Percentiles rank a stretch among this genome's conserved stretches.
Conservation (phyloP, 1,140 invertebrate species). For the Drosophila cardini region DNA sequence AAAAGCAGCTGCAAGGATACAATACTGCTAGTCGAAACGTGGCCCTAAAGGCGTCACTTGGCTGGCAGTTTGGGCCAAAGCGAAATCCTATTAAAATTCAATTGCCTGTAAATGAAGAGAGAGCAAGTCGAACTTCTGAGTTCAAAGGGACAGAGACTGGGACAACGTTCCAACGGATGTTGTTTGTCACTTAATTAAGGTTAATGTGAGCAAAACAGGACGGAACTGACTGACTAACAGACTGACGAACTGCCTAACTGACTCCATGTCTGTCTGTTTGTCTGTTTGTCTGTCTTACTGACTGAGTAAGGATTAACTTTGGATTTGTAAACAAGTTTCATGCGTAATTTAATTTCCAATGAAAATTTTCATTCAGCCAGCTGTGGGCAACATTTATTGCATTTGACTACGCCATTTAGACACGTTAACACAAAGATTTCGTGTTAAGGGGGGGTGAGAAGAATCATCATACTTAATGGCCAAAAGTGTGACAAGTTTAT, state of each 20-base stretch:
- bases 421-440: background rate
- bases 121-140: constrained; percentile 32
- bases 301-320: constrained; percentile 66
- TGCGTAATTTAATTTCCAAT: constrained; percentile 80
- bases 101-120: constrained; percentile 78
- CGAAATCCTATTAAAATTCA: constrained; percentile 78
- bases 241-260: constrained; percentile 13
- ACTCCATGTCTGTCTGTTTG: background rate
- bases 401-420: constrained; percentile 40
- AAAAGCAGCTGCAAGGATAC: constrained; percentile 27
- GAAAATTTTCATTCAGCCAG: constrained; percentile 48
- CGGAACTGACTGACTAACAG: background rate
- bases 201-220: constrained; percentile 65
- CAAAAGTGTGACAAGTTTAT: constrained; percentile 71
- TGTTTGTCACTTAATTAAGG: constrained; percentile 83
- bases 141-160: constrained; percentile 26
- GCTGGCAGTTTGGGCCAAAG: constrained; percentile 40
- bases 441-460: background rate
- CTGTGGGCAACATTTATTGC: constrained; percentile 50
- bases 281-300: constrained; percentile 21
- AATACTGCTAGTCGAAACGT: constrained; percentile 1
- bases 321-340: constrained; percentile 77
- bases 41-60: constrained; percentile 11
- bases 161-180: constrained; percentile 42
- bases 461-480: constrained; percentile 25